Base-by-base conservation (phyloP, 92 coral and sea anemone genomes). In the Desmophyllum pertusum region DNA sequence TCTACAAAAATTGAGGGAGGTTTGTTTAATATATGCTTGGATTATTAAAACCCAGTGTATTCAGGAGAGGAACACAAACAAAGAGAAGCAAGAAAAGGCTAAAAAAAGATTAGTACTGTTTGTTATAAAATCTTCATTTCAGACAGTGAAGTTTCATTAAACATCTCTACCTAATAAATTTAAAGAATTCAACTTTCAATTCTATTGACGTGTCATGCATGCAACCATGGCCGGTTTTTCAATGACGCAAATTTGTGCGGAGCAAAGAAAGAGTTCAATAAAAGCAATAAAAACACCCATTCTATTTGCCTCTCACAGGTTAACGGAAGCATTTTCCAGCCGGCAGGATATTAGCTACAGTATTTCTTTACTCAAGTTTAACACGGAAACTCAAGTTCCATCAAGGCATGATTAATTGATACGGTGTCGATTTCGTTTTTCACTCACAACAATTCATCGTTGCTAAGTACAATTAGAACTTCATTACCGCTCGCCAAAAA, bases 401-500 rank as follows among this genome's bases (percentile, higher is more conserved):
- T 61, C 21, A n/a, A 65, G 21, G 43, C n/a, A 11, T 37, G 55
- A 23, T 14, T 48, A 77, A 27, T 25, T 59, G 70, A 27, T 25
- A 45, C 35, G 70, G 50, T 59, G 50, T 59, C 52, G 25, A 61
- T 77, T 14, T 38, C 70, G 17, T 10, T 8, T 29, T 36, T 53
- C 17, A 30, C 83, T 78, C 73, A 68, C 46, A 80, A 80, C 84
- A 67, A 68, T 61, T 70, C 70, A 30, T 41, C 78, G 88, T 91
- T 88, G 83, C 94, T 84, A 85, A 61, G 90, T 59, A 36, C 69
- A 70, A 80, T 70, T 75, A 66, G 72, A 31, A 46, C 59, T 48
- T 40, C 80, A 46, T 81, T 81, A 64, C 40, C 70, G 31, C 41
- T 36, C 13, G 76, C 70, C 31, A 21, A 64, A 18, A 42, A 23